Evolutionary conservation across 1,140 invertebrate species (phyloP).

Genomic region (Yoshiicerus persimilis): DNA sequence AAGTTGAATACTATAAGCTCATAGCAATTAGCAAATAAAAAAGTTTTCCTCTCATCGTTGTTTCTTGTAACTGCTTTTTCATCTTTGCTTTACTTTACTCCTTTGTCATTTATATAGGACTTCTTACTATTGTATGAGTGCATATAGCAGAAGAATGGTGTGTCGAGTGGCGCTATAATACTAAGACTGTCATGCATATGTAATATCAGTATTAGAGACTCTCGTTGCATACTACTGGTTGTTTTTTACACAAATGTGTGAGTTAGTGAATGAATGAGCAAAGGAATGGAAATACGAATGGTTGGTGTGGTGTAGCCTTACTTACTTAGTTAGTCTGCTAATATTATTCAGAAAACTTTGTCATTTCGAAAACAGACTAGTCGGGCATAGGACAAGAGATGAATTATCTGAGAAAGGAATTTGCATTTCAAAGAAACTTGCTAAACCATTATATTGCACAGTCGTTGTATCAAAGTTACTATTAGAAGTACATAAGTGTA

Average conservation of each 20-base stretch:
- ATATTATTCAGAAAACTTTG: constrained; percentile 17
- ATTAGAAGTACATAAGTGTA: neutral
- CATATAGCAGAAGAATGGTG: neutral
- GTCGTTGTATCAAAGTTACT: neutral
- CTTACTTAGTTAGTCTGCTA: neutral
- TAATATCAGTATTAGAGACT: neutral
- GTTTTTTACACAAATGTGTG: constrained; percentile 12
- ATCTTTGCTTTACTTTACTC: neutral
- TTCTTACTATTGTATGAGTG: neutral
- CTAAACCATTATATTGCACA: constrained; percentile 17
- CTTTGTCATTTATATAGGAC: neutral
- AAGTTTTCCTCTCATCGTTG: constrained; percentile 11
- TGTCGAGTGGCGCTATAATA: neutral
- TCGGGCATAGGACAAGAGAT: constrained; percentile 18
- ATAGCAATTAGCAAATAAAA: constrained; percentile 23
- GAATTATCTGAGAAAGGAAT: constrained; percentile 13
- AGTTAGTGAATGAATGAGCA: constrained; percentile 19
- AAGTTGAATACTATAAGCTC: constrained; percentile 11
- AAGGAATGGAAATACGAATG: neutral
- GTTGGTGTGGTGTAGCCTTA: neutral
- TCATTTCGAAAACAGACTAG: constrained; percentile 22
- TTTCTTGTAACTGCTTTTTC: constrained; percentile 14
- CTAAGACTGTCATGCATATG: neutral
- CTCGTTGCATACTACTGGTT: neutral
- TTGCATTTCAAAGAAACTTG: constrained; percentile 18